Base-by-base conservation (phyloP, 1,140 invertebrate species). In the Ceratina japonica region DNA sequence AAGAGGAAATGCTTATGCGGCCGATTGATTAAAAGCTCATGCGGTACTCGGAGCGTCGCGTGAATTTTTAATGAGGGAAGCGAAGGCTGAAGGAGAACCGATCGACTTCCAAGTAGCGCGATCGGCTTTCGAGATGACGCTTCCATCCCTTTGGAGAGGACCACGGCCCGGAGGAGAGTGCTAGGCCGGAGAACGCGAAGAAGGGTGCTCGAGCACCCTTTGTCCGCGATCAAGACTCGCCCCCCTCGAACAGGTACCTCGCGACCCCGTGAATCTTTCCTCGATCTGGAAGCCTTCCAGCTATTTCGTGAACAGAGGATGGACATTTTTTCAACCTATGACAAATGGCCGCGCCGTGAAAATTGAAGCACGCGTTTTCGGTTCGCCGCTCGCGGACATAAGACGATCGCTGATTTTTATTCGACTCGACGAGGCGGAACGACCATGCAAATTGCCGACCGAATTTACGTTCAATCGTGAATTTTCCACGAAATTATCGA, bases 41-140 rank as follows among this genome's bases (percentile, higher is more conserved):
- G 56, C 37, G 58, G 64, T 54, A 27, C 78, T 75, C 12, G 20
- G 44, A 0, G 37, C 37, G 37, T 16, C 75, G 22, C 78, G 68
- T 80, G 69, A 71, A 83, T 83, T 83, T 84, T 85, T 83, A 83
- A 84, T 81, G 74, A 85, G 78, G 74, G 66, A 54, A 54, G 74
- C 71, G 31, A 10, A 58, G 59, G 12, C 37, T 24, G 71, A 82
- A 74, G n/a, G 37, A 71, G 63, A 15, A 13, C 18, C 58, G 49
- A 44, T 52, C 22, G 37, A 52, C 59, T 71, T 71, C 16, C 49
- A 12, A 64, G 31, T 78, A 65, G 59, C 61, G 54, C 52, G 68
- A 83, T 85, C 77, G 69, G 58, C 75, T 76, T 52, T 76, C 58
- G 52, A 83, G 59, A 74, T 27, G 78, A 83, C 58, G 76, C 59